Conservation (phyloP, 2,797 vertebrate species). For the Enteromius unitaeniatus region DNA sequence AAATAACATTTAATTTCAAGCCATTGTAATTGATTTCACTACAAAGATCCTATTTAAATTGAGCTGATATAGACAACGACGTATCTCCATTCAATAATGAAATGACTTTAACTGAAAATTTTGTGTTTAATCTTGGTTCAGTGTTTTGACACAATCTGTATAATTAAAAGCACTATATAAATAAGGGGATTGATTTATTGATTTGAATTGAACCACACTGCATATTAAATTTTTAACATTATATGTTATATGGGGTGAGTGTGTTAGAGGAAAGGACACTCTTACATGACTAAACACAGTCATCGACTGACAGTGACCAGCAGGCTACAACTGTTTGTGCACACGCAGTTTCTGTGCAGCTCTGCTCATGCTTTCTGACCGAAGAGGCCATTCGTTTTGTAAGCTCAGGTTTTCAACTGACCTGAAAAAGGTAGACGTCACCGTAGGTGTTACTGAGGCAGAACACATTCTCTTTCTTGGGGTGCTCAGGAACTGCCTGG, state of each 20-base stretch:
- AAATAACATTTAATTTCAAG: too few relatives aligned
- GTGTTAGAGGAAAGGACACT: background rate
- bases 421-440: conserved; percentile 94
- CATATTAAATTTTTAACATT: background rate
- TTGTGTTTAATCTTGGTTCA: too few relatives aligned
- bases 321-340: background rate
- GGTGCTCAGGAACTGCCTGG: conserved; percentile 91
- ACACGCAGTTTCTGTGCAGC: background rate
- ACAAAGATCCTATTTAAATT: too few relatives aligned
- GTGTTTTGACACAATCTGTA: too few relatives aligned
- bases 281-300: background rate
- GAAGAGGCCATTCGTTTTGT: background rate
- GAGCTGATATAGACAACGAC: too few relatives aligned
- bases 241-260: background rate
- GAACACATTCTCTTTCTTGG: conserved; percentile 92
- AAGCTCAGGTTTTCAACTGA: conserved; percentile 60
- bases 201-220: background rate
- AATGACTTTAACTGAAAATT: too few relatives aligned
- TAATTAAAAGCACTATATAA: too few relatives aligned
- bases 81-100: too few relatives aligned
- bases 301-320: background rate
- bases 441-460: conserved; percentile 93
- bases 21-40: too few relatives aligned
- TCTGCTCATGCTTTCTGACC: too few relatives aligned
- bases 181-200: too few relatives aligned